phyloP scores from a whole-genome alignment of 2,797 vertebrate genomes.

The Chromobotia macracanthus region DNA sequence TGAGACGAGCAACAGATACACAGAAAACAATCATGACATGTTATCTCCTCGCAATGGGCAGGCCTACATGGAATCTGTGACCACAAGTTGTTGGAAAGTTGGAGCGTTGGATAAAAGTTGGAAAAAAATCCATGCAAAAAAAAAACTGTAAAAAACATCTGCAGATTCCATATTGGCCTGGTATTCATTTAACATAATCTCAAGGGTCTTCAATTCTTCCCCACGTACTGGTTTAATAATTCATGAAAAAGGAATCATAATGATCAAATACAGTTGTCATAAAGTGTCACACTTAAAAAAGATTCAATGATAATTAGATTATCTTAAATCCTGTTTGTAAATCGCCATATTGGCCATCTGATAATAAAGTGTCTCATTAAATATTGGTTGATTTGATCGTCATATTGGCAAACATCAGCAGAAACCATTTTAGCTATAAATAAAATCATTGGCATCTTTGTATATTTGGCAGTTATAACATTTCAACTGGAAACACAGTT shows the following conservation, averaged over 20 bases:
- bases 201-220: slow-evolving; percentile 5
- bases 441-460: background rate
- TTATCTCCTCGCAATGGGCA: background rate
- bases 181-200: no score
- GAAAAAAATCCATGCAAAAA: no score
- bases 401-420: slow-evolving; percentile 5
- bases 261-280: background rate
- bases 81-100: no score
- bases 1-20: background rate
- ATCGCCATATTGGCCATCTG: background rate
- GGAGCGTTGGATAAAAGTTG: no score
- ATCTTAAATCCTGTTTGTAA: background rate
- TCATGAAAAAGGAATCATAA: background rate
- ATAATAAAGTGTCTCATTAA: slow-evolving; percentile 17
- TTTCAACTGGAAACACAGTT: background rate
- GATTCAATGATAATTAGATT: slow-evolving; percentile 33
- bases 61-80: no score
- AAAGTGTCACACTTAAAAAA: slow-evolving; percentile 10
- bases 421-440: background rate
- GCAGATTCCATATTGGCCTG: no score
- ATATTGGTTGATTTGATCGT: slow-evolving; percentile 34
- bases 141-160: no score
- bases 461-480: slow-evolving; percentile 39
- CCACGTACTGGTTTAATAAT: slow-evolving; percentile 9
- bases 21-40: background rate